Evolutionary conservation across 2,888 invertebrate genomes (phyloP), one percentile per base, ranked within the genome.

Genomic region (Isoperla grammatica): DNA sequence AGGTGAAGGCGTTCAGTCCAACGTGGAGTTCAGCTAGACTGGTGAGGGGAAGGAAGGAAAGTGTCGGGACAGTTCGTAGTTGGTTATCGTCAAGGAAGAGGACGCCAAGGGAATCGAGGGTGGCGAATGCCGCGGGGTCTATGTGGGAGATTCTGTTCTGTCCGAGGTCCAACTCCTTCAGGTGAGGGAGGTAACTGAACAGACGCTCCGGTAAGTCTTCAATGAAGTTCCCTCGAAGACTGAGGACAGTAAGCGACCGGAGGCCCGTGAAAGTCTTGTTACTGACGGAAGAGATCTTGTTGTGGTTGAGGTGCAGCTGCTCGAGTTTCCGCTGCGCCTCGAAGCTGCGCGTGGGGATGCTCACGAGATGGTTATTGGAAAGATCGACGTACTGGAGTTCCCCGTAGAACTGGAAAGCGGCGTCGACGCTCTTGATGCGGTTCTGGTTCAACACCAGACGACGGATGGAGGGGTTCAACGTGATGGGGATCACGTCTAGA

Each of bases 401-500:
- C 0, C 87, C 84, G 75, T 93, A 93, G 76, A 93, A 93, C 72
- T 90, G 89, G 75, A 93, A 88, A 20, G 90, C 90, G 1, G 75
- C 75, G 74, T 93, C 92, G 66, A 93, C 88, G 13, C 88, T 90
- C 73, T 90, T 90, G 69, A 93, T 91, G 70, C 87, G 86, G 74
- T 92, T 93, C 74, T 88, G 66, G 37, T 87, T 85, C 64, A 93
- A 83, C 67, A 90, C 87, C 69, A 93, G 82, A 57, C 90, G 81
- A 72, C 90, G 89, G 64, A 93, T 90, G 69, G 90, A 88, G 42
- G 95, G 95, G 77, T 95, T 95, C 64, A 95, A 79, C 2, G 92
- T 90, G 69, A 94, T 94, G 63, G 94, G 94, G 63, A 95, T 83
- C 57, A 92, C 90, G 76, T 92, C 92, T 63, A 95, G 80, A 67